A percentile compares a stretch with the other conserved stretches of the same genome.
Conservation (phyloP, 1,140 invertebrate species). For the Thaumatotibia leucotreta region DNA sequence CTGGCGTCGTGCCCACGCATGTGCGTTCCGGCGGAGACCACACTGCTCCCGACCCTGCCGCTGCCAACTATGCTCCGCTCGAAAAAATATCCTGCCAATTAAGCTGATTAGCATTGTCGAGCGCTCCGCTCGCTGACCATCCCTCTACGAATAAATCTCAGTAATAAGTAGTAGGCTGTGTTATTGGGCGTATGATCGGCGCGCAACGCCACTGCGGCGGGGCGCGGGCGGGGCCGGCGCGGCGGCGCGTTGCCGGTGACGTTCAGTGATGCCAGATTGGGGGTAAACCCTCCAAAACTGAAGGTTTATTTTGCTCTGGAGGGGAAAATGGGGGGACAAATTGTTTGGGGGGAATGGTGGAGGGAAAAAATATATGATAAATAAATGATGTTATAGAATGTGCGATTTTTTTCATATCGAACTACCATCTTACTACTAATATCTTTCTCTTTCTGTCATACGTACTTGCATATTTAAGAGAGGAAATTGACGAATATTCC, state of each 20-base stretch:
- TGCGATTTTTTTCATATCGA: no score
- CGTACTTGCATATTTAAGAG: no score
- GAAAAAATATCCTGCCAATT: constrained; percentile 13
- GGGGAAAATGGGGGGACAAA: no score
- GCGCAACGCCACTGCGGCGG: constrained; percentile 69
- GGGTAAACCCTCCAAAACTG: no score
- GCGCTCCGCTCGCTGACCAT: constrained; percentile 35
- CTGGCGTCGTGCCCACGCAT: constrained; percentile 73
- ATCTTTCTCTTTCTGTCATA: no score
- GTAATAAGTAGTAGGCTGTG: constrained; percentile 65
- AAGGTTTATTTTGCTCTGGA: no score
- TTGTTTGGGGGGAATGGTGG: no score
- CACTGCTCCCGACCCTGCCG: constrained; percentile 3
- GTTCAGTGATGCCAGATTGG: no score
- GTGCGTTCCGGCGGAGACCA: constrained; percentile 52
- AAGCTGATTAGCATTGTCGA: constrained; percentile 6
- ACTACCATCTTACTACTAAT: no score
- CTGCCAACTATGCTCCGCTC: constrained; percentile 13
- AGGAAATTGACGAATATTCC: no score
- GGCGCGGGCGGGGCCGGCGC: constrained; percentile 29
- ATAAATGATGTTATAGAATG: no score
- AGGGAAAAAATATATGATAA: no score
- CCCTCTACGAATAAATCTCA: constrained; percentile 66
- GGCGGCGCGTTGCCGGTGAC: constrained; percentile 35
- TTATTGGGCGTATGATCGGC: constrained; percentile 73